Base-by-base conservation (phyloP, 2,888 invertebrate species). In the Piscicola geometra region DNA sequence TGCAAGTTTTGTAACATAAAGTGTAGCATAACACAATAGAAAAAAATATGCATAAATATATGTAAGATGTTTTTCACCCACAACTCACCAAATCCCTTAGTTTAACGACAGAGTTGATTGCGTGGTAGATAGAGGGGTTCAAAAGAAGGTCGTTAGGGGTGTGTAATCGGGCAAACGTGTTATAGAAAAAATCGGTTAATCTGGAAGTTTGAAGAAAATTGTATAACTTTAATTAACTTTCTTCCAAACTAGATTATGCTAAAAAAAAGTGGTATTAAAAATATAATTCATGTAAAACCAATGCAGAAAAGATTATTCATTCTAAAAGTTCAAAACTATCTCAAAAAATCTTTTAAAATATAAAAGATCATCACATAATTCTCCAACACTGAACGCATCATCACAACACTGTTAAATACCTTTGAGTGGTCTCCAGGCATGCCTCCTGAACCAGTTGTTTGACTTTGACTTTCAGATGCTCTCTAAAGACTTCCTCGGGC, bases 401-500 rank as follows among this genome's bases (percentile, higher is more conserved):
- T 41, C 15, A 41, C 41, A 41, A 41, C 15, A 41, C 41, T 9
- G 15, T 15, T 9, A 41, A 41, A 5, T 3, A 56, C 60, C 60
- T 56, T 9, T 21, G 3, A 3, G 60, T 5, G 60, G n/a, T 25
- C n/a, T 56, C 12, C 3, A 56, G 60, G 25, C 60, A 56, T 3
- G 60, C 60, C 60, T 5, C 3, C 12, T 56, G 21, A 21, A 25
- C n/a, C 15, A 56, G 3, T 21, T 25, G 12, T 21, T 56, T 56
- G 60, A 56, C 60, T n/a, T 56, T 25, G 60, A 56, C 18, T 30
- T 64, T 36, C 64, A 73, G 64, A 36, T 73, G 73, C 1, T 64
- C 64, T 21, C n/a, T 50, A 64, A 73, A 73, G 1, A n/a, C 35
- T 36, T 60, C 73, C n/a, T 73, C 73, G 21, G 73, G 73, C 73